Base-by-base conservation (phyloP, 2,888 invertebrate genomes). In the Kuschelorhynchus macadamiae region DNA sequence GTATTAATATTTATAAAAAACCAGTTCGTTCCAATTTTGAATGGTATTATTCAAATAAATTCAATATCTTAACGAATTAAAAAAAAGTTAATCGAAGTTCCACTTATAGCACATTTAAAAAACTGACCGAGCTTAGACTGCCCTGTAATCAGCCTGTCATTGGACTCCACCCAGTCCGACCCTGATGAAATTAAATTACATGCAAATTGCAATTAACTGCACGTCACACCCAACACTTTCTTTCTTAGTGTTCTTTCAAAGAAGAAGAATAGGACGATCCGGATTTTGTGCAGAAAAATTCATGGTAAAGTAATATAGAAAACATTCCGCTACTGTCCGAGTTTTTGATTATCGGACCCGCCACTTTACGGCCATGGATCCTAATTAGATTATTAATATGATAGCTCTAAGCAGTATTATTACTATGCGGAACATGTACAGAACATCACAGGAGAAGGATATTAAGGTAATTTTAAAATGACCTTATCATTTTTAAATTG, bases 151-250 rank as follows among this genome's bases (percentile, higher is more conserved):
- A 83, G 80, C 76, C 82, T 83, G 83, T 84, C 84, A 82, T 74
- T 83, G 80, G 78, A 75, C 82, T 77, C 82, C 83, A 74, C 84
- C 84, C 83, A 81, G 78, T 79, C 79, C 82, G 80, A 81, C 82
- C 82, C 82, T 82, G 83, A 80, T 79, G 81, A 84, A 84, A 84
- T 84, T 83, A 83, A 83, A 83, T 84, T 82, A 83, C 81, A 80
- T 78, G 77, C 79, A 76, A 72, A 74, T 78, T 77, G 77, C 77
- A 79, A 80, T 79, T 78, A 75, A 72, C 72, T 71, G 63, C 77
- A 81, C 81, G 80, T 80, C 76, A 69, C 46, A 63, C 73, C 68
- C 66, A 59, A 66, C 50, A 46, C 61, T 52, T 61, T 67, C 59
- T 44, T 55, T 46, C 36, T 61, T 49, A 16, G 20, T 42, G 44